A percentile compares a stretch with the other conserved stretches of the same genome.
These are phyloP conservation scores for Cephalophus harveyi DNA, from an alignment of 2,113 vertebrate genomes.

Conservation along the genomic window DNA sequence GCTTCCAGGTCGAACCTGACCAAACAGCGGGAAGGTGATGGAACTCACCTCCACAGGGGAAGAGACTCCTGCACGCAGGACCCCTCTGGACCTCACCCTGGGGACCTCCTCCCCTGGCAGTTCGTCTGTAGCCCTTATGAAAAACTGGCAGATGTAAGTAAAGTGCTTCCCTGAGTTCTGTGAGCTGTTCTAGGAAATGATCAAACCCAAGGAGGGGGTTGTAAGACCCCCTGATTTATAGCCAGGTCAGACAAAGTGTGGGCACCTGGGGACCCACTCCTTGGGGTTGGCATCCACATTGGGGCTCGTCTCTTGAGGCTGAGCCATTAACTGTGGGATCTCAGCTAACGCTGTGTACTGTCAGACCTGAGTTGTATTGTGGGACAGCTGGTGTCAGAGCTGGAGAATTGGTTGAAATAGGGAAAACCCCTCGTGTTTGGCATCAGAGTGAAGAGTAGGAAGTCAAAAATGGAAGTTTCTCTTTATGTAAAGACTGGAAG, in stretches of 20 bases:
- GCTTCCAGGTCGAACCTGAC: not conserved
- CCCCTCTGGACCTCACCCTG: not conserved
- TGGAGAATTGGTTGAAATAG: not conserved
- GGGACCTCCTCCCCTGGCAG: not conserved
- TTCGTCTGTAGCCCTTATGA: not conserved
- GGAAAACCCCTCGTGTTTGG: not conserved
- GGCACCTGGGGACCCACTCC: not conserved
- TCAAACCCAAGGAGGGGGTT: fast-evolving
- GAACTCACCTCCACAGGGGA: not conserved
- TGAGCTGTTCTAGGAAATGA: not conserved
- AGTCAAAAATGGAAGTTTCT: not conserved
- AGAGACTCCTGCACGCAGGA: fast-evolving
- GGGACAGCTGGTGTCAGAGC: not conserved
- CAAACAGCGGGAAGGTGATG: not conserved
- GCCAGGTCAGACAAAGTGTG: not conserved
- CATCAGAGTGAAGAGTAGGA: not conserved
- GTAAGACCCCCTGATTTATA: not conserved
- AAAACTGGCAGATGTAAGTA: too few relatives aligned
- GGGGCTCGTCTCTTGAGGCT: too few relatives aligned
- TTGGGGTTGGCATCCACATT: too few relatives aligned
- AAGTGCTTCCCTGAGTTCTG: not conserved
- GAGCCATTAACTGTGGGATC: not conserved
- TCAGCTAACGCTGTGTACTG: fast-evolving
- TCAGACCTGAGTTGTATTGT: not conserved
- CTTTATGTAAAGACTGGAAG: not conserved